Base-by-base conservation (phyloP, 2,888 invertebrate genomes). In the Dicyrtoma fusca region DNA sequence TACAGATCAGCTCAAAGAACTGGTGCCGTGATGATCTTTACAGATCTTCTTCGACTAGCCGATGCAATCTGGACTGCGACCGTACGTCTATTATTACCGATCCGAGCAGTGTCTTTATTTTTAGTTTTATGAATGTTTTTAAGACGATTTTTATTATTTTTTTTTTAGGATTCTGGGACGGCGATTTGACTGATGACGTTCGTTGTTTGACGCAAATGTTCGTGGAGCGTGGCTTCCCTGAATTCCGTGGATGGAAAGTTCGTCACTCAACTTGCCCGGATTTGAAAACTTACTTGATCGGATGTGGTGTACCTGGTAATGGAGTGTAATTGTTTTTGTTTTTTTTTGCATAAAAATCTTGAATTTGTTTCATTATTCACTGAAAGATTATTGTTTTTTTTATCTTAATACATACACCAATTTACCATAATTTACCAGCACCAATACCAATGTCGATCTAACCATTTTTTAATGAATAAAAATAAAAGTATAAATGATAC, bases 211-310 rank as follows among this genome's bases (percentile, higher is more conserved):
- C 47, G 10, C 71, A 71, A 71, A 26, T 71, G 17, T 71, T 71
- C n/a, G 55, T 47, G 8, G 71, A 71, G 25, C 55, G 57, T 21
- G 71, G 71, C 14, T 71, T 65, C 55, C 53, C 71, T 8, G 71
- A 63, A 57, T 71, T 71, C 47, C 34, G 71, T 47, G 71, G 71
- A 11, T 71, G 71, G 71, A 71, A 64, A 53, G 26, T 63, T 45
- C 64, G 71, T 19, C 63, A 63, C 45, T 19, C 47, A 2, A 71
- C 71, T 14, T 71, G 71, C 21, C 71, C 71, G 0, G 17, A 71
- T 21, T 53, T 71, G 57, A 65, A 71, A 8, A 44, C 19, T 4
- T 71, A 71, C 34, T 26, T 71, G 14, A 23, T 14, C 1, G 55
- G 19, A 14, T 71, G 71, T 59, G 71, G 71, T 19, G 3, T 70